Conservation (phyloP, 2,888 invertebrate genomes). For the Iphiclides podalirius region DNA sequence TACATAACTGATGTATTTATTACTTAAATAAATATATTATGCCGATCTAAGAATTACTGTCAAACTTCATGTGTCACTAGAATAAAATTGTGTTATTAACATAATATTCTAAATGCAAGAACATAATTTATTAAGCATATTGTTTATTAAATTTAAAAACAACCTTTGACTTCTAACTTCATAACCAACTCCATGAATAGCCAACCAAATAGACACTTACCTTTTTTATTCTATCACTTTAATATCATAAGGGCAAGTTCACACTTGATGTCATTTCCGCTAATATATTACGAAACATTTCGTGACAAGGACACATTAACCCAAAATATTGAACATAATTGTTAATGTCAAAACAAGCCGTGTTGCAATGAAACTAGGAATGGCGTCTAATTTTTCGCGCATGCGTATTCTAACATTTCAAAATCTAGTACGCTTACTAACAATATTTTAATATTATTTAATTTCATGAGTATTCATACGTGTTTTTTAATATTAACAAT, state of each 20-base stretch:
- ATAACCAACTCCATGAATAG: neutral
- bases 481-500: neutral
- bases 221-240: conserved; percentile 49
- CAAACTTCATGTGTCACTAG: too few species aligned
- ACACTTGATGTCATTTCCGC: conserved; percentile 61
- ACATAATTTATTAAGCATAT: too few species aligned
- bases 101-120: too few species aligned
- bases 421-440: neutral
- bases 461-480: too few species aligned
- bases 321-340: conserved; percentile 50
- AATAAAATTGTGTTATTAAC: too few species aligned
- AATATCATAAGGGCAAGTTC: conserved; percentile 69
- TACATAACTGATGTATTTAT: too few species aligned
- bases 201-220: conserved; percentile 39
- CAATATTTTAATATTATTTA: too few species aligned
- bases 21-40: too few species aligned
- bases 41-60: too few species aligned
- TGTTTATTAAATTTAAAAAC: conserved; percentile 26
- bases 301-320: conserved; percentile 76
- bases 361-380: conserved; percentile 65
- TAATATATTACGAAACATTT: conserved; percentile 51
- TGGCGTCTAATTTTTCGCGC: conserved; percentile 70
- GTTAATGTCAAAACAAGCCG: conserved; percentile 69
- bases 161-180: conserved; percentile 12
- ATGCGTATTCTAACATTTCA: conserved; percentile 54